Base-by-base conservation (phyloP, 1,140 invertebrate species). In the Sminthurinus signatus region DNA sequence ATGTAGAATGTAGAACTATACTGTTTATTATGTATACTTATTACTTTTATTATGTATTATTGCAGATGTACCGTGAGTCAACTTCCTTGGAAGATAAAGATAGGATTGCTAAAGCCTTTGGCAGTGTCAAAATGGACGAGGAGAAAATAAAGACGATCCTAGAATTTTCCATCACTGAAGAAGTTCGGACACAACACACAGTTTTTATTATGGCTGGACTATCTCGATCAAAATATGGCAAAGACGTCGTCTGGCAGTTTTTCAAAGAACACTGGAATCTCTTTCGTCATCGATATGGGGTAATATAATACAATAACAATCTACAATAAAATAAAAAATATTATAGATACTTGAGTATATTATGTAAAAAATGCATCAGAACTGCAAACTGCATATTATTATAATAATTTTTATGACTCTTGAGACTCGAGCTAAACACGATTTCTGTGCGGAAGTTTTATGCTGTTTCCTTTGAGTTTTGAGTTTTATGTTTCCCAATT, bases 51-150 rank as follows among this genome's bases (percentile, higher is more conserved):
- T 42, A 12, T n/a, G n/a, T 42, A 10, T 42, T 25, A 48, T 51
- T 76, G 29, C 64, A 83, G 80, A 76, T 98, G 55, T 95, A 94
- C 76, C 82, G 87, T 66, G 84, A 87, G 43, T 83, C 87, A 12
- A 91, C 94, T 77, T 80, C 96, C 55, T 88, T 92, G 64, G 94
- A 98, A 78, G 93, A 98, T 74, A 94, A 94, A 75, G 87, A 93
- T 73, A 82, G 93, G 72, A 89, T 96, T 68, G 83, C 88, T 25
- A 78, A 87, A 46, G 83, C 89, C 0, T 80, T 97, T 21, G 92
- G 91, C 25, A 83, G 88, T 21, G 83, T 88, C 21, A n/a, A 56
- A 14, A 82, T 81, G 48, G 84, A 93, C 74, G 78, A 83, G 1
- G 79, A 79, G 27, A 76, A 93, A 27, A 79, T 95, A 36, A 79